A percentile compares a stretch with the other conserved stretches of the same genome.
Evolutionary conservation across 2,113 vertebrate genomes (phyloP).

Genomic region (Myiagra hebetior): DNA sequence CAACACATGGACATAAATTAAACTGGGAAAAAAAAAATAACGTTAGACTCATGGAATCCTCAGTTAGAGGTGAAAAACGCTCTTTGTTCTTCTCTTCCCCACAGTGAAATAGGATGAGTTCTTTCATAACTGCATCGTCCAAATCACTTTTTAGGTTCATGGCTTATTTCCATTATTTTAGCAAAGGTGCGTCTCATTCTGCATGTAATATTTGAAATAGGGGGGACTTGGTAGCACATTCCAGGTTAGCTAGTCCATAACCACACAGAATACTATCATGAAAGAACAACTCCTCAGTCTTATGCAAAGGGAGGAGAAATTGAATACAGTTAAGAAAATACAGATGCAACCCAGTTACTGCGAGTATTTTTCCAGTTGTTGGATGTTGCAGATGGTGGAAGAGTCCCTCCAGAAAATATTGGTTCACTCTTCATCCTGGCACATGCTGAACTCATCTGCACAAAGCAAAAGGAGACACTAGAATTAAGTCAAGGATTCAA

Average conservation of each 20-base stretch:
- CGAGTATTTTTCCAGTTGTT: conserved; percentile 1
- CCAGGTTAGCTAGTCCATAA: not conserved
- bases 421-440: not conserved
- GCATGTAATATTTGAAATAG: not conserved
- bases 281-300: not conserved
- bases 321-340: not conserved
- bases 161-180: not conserved
- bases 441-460: not conserved
- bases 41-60: not conserved
- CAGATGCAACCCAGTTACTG: not conserved
- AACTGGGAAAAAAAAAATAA: not conserved
- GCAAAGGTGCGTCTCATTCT: not conserved
- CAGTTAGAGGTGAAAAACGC: not conserved
- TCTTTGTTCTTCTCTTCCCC: not conserved
- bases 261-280: not conserved
- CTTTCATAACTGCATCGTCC: not conserved
- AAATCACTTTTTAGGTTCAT: not conserved
- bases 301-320: not conserved
- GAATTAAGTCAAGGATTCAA: not conserved
- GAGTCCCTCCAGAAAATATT: not conserved
- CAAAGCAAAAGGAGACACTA: not conserved
- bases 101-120: not conserved
- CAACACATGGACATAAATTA: not conserved
- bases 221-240: not conserved
- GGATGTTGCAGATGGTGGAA: not conserved